These are phyloP conservation scores for Halotydeus destructor DNA, from an alignment of 1,140 invertebrate species.

Conservation along the genomic window DNA sequence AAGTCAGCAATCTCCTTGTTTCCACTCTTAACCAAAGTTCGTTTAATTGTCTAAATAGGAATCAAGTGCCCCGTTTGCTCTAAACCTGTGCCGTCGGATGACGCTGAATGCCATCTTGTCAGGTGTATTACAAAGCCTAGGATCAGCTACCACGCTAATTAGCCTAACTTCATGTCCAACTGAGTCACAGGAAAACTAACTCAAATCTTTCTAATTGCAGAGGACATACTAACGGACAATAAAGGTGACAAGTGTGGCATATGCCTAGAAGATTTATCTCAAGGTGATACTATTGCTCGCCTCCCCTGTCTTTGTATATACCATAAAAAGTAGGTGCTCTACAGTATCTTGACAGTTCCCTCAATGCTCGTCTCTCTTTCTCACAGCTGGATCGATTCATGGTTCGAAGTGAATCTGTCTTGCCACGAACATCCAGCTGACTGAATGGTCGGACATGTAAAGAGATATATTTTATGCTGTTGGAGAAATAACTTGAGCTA, in stretches of 20 bases:
- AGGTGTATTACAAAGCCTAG: constrained; percentile 97
- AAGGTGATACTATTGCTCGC: constrained; percentile 86
- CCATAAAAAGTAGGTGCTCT: constrained; percentile 60
- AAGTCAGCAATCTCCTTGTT: too few relatives aligned
- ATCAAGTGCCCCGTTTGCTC: constrained; percentile 96
- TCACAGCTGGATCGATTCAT: constrained; percentile 78
- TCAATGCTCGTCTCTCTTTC: constrained; percentile 15
- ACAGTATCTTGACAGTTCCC: constrained; percentile 16
- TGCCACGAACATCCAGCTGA: constrained; percentile 89
- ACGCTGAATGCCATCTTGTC: constrained; percentile 93
- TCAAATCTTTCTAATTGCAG: constrained; percentile 34
- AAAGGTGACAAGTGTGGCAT: constrained; percentile 94
- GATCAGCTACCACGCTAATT: constrained; percentile 88
- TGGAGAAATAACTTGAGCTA: too few relatives aligned
- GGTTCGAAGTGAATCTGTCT: constrained; percentile 91
- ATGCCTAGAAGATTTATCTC: constrained; percentile 83
- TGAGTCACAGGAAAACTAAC: too few relatives aligned
- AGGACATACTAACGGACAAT: constrained; percentile 83
- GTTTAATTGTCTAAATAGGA: too few relatives aligned
- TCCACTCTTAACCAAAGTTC: too few relatives aligned
- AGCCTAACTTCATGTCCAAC: constrained; percentile 3
- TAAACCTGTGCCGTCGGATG: constrained; percentile 88
- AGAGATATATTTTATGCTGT: too few relatives aligned
- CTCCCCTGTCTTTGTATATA: constrained; percentile 98
- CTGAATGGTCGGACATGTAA: too few relatives aligned